These are phyloP conservation scores for Trissolcus basalis DNA, from an alignment of 1,140 invertebrate genomes.

Conservation along the genomic window DNA sequence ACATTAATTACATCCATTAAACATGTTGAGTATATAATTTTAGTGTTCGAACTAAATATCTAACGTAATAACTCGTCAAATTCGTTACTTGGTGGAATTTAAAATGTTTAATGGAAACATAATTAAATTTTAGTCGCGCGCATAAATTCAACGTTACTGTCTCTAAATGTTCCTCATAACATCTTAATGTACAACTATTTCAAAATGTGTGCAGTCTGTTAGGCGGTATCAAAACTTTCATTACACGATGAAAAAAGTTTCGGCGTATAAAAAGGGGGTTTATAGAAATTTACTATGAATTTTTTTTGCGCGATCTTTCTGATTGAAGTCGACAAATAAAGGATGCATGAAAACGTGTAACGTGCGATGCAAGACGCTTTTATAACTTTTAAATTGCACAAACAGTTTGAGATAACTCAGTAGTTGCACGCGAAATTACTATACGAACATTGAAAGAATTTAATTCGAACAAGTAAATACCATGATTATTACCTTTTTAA, in stretches of 20 bases:
- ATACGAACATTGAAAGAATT: not conserved
- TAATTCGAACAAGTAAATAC: no score
- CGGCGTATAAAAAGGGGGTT: not conserved
- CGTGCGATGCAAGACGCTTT: constrained; percentile 29
- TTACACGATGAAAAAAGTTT: no score
- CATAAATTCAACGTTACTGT: constrained; percentile 37
- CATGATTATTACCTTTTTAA: no score
- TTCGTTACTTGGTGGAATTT: no score
- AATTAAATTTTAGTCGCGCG: constrained; percentile 35
- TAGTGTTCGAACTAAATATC: no score
- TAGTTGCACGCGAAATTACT: constrained; percentile 19
- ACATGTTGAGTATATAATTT: no score
- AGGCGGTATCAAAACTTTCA: constrained; percentile 20
- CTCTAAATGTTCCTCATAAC: constrained; percentile 21
- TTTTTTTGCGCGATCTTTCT: constrained; percentile 28
- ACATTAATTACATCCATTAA: no score
- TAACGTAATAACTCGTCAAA: no score
- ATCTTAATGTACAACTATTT: constrained; percentile 21
- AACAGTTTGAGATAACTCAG: constrained; percentile 3
- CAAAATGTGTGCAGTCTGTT: constrained; percentile 6
- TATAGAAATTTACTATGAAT: constrained; percentile 22
- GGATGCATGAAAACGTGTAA: constrained; percentile 29
- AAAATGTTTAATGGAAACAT: not conserved
- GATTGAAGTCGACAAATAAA: constrained; percentile 46
- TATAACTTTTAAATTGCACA: not conserved